phyloP scores from a whole-genome alignment of 2,797 vertebrate genomes.

The Uromys caudimaculatus region DNA sequence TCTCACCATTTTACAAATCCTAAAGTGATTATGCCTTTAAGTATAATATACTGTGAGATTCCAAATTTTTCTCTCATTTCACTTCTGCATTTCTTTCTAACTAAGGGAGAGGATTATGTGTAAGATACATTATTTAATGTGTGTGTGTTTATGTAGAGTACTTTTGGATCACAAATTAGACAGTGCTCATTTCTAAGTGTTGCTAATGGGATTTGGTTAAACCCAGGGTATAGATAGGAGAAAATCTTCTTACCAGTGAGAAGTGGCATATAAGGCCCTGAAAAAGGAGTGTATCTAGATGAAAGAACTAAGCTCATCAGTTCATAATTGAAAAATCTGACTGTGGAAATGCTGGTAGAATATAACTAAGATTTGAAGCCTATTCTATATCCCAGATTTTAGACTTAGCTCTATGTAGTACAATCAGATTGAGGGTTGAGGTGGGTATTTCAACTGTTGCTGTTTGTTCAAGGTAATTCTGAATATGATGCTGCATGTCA shows the following conservation, averaged over 20 bases:
- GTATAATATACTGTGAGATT: not conserved
- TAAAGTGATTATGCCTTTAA: not conserved
- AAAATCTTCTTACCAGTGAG: not conserved
- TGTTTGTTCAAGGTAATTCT: not conserved
- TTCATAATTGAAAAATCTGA: not conserved
- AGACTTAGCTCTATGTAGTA: not conserved
- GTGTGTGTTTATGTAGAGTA: not conserved
- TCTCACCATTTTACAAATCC: conserved; percentile 32
- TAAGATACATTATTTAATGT: not conserved
- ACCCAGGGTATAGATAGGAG: not conserved
- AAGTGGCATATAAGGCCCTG: not conserved
- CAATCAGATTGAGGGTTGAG: not conserved
- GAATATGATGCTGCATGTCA: not conserved
- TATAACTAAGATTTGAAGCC: not conserved
- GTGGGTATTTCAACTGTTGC: not conserved
- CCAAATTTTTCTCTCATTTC: not conserved
- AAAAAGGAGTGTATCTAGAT: not conserved
- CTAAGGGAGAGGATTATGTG: not conserved
- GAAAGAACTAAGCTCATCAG: not conserved
- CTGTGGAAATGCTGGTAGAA: not conserved
- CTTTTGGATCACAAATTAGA: conserved; percentile 37
- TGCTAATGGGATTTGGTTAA: conserved; percentile 12
- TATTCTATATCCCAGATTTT: not conserved
- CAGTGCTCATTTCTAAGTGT: not conserved
- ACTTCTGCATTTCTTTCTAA: not conserved